phyloP scores from a whole-genome alignment of 2,888 invertebrate species.

The Bellardia pandia region DNA sequence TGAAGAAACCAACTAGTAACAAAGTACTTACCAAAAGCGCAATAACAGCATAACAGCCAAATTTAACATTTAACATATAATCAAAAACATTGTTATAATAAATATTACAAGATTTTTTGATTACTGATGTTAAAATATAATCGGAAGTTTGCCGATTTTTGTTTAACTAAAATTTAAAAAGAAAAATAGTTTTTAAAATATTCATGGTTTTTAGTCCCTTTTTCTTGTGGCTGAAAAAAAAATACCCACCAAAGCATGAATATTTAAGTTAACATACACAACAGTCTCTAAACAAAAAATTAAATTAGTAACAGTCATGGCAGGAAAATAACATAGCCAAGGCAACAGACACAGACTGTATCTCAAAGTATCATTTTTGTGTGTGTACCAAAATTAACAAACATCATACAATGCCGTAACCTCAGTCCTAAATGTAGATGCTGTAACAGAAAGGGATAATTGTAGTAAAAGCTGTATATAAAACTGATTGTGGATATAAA shows the following conservation, averaged over 20 bases:
- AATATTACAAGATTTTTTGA: no score
- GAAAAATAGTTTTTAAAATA: background rate
- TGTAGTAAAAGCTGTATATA: background rate
- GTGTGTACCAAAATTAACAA: constrained; percentile 5
- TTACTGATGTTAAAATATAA: no score
- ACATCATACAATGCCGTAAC: background rate
- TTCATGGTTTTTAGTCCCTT: background rate
- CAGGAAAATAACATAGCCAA: constrained; percentile 42
- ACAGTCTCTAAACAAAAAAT: constrained; percentile 55
- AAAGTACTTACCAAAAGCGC: background rate
- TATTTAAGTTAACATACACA: constrained; percentile 27
- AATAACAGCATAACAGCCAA: no score
- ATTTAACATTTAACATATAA: no score
- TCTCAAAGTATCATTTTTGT: background rate
- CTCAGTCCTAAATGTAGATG: background rate
- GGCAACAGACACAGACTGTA: background rate
- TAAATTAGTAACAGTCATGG: constrained; percentile 70
- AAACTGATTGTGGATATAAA: background rate
- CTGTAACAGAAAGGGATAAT: background rate
- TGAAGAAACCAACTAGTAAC: constrained; percentile 17
- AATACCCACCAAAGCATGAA: background rate
- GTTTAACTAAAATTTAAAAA: no score
- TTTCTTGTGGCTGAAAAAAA: background rate
- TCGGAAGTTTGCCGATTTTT: no score
- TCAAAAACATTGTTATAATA: no score